Evolutionary conservation across 2,113 vertebrate genomes (phyloP).

Genomic region (Anguilla rostrata): DNA sequence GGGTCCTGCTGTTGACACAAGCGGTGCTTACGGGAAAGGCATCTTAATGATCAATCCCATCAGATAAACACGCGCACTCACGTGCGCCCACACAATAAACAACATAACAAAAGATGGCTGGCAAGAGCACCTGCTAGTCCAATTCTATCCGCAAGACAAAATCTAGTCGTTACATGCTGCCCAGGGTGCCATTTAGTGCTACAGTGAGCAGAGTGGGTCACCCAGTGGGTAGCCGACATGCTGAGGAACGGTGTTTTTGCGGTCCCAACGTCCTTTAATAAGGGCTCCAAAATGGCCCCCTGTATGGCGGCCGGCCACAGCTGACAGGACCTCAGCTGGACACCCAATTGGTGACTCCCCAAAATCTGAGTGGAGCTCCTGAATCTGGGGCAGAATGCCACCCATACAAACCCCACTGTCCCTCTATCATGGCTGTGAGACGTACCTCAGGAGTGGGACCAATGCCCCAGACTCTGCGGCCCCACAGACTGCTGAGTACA

Average conservation of each 20-base stretch:
- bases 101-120: not conserved
- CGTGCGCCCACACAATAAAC: constrained; percentile 17
- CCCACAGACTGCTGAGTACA: not conserved
- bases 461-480: not conserved
- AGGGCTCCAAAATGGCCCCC: constrained; percentile 28
- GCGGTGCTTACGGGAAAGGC: constrained; percentile 8
- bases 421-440: not conserved
- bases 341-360: not conserved
- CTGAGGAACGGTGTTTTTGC: constrained; percentile 45
- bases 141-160: not conserved
- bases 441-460: not conserved
- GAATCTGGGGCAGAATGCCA: not conserved
- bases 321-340: not conserved
- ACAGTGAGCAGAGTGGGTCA: not conserved
- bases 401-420: not conserved
- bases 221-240: constrained; percentile 36
- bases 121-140: not conserved
- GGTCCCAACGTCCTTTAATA: constrained; percentile 39
- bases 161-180: not conserved
- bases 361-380: not conserved
- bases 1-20: constrained; percentile 28
- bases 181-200: not conserved
- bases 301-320: not conserved
- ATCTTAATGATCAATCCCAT: constrained; percentile 29
- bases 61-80: constrained; percentile 18